phyloP scores from a whole-genome alignment of 2,888 invertebrate species.

The Chloroclystis v-ata region DNA sequence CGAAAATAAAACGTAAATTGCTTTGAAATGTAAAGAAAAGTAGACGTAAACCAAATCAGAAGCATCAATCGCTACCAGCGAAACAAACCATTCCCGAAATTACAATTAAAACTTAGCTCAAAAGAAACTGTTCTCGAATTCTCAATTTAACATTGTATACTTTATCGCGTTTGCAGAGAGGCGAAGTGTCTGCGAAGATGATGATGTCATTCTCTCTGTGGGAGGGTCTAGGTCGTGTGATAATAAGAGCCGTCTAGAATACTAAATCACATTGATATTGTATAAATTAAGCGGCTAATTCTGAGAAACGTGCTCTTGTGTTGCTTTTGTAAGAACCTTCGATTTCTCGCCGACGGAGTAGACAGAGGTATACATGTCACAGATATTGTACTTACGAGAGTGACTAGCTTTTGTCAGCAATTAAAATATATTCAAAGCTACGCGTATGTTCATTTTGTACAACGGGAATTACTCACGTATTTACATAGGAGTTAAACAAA shows the following conservation, averaged over 20 bases:
- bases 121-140: not conserved
- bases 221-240: constrained; percentile 19
- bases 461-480: too few species aligned
- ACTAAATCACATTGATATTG: constrained; percentile 7
- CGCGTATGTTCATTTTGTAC: too few species aligned
- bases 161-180: constrained; percentile 2
- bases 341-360: not conserved
- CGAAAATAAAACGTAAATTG: not conserved
- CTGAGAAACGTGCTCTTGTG: not conserved
- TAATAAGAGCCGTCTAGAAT: constrained; percentile 10
- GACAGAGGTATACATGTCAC: not conserved
- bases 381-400: not conserved
- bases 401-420: not conserved
- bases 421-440: too few species aligned
- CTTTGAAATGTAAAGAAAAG: not conserved
- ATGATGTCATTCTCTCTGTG: constrained; percentile 19
- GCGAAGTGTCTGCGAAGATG: not conserved
- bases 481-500: too few species aligned
- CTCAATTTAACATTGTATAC: not conserved
- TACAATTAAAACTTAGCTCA: too few species aligned
- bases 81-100: constrained; percentile 1
- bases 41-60: constrained; percentile 2
- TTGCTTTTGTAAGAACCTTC: too few species aligned
- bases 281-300: constrained; percentile 8
- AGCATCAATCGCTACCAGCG: not conserved